These are phyloP conservation scores for Choristoneura rosaceana DNA, from an alignment of 2,888 invertebrate species.

Conservation along the genomic window DNA sequence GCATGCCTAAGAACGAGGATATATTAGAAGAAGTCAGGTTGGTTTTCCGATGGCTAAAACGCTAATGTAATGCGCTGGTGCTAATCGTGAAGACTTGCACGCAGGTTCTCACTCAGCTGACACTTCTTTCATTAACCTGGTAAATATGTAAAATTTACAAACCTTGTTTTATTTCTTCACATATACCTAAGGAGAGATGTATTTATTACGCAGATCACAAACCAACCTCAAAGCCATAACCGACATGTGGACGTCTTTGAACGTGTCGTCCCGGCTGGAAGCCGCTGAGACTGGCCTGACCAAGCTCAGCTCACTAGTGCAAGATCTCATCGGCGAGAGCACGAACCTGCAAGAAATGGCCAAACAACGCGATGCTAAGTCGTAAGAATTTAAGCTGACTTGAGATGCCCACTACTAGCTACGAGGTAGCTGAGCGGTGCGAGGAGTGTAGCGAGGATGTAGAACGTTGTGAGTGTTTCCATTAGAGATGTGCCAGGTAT, in stretches of 20 bases:
- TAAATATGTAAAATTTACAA: too few species aligned
- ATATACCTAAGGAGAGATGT: too few species aligned
- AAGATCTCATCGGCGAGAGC: conserved; percentile 82
- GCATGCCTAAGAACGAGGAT: conserved; percentile 73
- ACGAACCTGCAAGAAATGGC: conserved; percentile 54
- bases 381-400: conserved; percentile 42
- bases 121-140: too few species aligned
- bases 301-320: conserved; percentile 86
- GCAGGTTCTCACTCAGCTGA: too few species aligned
- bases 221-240: conserved; percentile 79
- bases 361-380: conserved; percentile 45
- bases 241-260: conserved; percentile 88
- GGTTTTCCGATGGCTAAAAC: background rate
- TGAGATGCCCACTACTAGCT: too few species aligned
- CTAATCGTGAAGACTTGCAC: too few species aligned
- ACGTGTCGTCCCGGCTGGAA: conserved; percentile 87
- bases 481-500: too few species aligned
- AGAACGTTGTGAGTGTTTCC: too few species aligned
- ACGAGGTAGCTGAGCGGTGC: too few species aligned
- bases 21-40: conserved; percentile 77
- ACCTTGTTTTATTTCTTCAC: too few species aligned
- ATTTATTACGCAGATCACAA: conserved; percentile 63
- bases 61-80: too few species aligned
- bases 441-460: too few species aligned
- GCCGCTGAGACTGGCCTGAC: conserved; percentile 86